phyloP scores from a whole-genome alignment of 2,797 vertebrate genomes.

The Hydrocynus forskahlii region DNA sequence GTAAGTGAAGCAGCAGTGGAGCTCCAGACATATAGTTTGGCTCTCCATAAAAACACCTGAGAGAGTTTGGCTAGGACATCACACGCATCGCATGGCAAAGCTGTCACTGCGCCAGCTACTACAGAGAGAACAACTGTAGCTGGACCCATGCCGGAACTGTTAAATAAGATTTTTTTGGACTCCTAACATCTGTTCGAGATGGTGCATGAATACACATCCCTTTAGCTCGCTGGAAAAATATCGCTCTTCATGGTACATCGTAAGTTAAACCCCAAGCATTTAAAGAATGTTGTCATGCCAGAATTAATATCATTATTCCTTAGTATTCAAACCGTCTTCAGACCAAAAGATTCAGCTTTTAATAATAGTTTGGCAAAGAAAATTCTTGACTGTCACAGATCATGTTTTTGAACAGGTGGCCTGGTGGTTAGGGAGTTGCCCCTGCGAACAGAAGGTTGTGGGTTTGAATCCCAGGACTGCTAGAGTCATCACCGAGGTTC shows the following conservation, averaged over 20 bases:
- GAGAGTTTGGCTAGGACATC: slow-evolving; percentile 71
- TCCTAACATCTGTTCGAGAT: neutral
- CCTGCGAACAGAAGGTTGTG: too few species aligned
- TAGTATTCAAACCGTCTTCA: too few species aligned
- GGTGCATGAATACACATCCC: neutral
- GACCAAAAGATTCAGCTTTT: too few species aligned
- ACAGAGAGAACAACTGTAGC: slow-evolving; percentile 35
- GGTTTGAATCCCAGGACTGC: too few species aligned
- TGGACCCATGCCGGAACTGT: slow-evolving; percentile 42
- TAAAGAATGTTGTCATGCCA: too few species aligned
- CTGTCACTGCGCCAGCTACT: slow-evolving; percentile 60
- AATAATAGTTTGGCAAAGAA: too few species aligned
- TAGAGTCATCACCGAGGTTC: too few species aligned
- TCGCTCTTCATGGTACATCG: neutral
- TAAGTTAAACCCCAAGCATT: too few species aligned
- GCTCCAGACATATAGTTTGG: slow-evolving; percentile 66
- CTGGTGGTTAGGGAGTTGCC: too few species aligned
- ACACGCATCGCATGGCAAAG: slow-evolving; percentile 63
- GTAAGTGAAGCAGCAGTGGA: slow-evolving; percentile 65
- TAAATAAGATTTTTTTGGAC: slow-evolving; percentile 11
- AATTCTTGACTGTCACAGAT: too few species aligned
- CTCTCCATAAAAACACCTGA: slow-evolving; percentile 76
- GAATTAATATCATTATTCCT: too few species aligned
- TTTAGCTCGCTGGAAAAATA: neutral
- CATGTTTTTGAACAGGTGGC: too few species aligned